phyloP scores from a whole-genome alignment of 2,797 vertebrate species.

The Lagodon rhomboides region DNA sequence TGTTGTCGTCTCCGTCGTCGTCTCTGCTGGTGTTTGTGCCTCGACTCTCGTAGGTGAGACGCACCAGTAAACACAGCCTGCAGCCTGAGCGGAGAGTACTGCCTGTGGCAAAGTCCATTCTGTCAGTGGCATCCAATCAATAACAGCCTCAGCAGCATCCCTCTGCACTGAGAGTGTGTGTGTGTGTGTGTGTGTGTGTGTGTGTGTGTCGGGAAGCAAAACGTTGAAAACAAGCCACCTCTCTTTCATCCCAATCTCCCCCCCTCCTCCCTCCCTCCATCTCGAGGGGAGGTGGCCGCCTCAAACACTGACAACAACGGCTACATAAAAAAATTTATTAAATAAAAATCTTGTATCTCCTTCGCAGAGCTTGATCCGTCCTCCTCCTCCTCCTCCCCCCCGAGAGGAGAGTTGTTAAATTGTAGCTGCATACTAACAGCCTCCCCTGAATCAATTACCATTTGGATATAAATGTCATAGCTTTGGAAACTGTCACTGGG shows the following conservation, averaged over 20 bases:
- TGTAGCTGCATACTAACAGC: constrained; percentile 78
- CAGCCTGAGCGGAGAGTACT: constrained; percentile 44
- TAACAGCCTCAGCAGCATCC: constrained; percentile 54
- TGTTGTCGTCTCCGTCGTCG: constrained; percentile 5
- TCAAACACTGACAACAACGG: constrained; percentile 54
- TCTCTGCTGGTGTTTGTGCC: constrained; percentile 16
- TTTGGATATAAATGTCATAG: constrained; percentile 83
- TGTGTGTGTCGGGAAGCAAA: constrained; percentile 44
- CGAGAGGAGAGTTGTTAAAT: constrained; percentile 67
- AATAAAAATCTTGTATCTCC: constrained; percentile 33
- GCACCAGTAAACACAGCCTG: constrained; percentile 72
- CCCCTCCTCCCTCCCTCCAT: no score
- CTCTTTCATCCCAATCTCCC: constrained; percentile 52
- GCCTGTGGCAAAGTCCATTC: constrained; percentile 73
- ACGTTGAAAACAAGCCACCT: constrained; percentile 55
- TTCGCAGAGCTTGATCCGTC: constrained; percentile 51
- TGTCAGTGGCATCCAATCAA: constrained; percentile 71
- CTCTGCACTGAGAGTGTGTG: constrained; percentile 12
- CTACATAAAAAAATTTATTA: constrained; percentile 5
- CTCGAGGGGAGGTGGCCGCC: constrained; percentile 13
- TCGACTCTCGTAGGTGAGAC: constrained; percentile 49
- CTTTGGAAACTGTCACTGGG: constrained; percentile 74
- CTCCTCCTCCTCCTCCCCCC: constrained; percentile 18
- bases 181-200: constrained; percentile 24
- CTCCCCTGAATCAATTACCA: constrained; percentile 83